Conservation (phyloP, 2,797 vertebrate genomes). For the Leptodactylus fallax region DNA sequence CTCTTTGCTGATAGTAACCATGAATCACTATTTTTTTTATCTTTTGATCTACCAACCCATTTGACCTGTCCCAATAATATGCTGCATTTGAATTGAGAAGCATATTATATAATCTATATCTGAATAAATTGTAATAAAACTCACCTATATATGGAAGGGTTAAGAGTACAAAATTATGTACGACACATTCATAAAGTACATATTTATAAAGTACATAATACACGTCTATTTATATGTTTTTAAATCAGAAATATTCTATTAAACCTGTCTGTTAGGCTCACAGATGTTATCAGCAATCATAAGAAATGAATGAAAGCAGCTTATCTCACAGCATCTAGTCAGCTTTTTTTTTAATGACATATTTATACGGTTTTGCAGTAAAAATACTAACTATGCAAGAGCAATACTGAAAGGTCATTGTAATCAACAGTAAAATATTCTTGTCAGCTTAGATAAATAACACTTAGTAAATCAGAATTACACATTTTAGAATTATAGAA, state of each 20-base stretch:
- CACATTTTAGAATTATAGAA: background rate
- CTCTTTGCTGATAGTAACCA: too few species aligned
- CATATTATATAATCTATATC: background rate
- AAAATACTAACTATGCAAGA: constrained; percentile 16
- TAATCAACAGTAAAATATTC: constrained; percentile 28
- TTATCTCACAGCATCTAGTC: constrained; percentile 30
- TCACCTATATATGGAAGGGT: background rate
- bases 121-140: background rate
- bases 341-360: constrained; percentile 29
- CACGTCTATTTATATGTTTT: background rate
- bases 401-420: constrained; percentile 35
- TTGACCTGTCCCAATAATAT: too few species aligned
- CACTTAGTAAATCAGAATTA: background rate
- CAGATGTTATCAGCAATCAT: constrained; percentile 40
- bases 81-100: too few species aligned
- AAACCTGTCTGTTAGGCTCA: constrained; percentile 8
- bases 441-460: background rate
- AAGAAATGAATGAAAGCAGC: constrained; percentile 22
- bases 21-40: too few species aligned
- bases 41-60: too few species aligned
- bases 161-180: background rate
- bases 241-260: background rate
- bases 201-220: background rate
- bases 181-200: background rate
- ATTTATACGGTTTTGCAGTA: constrained; percentile 22